Evolutionary conservation across 1,140 invertebrate species (phyloP).

Genomic region (Drosophila hydei): DNA sequence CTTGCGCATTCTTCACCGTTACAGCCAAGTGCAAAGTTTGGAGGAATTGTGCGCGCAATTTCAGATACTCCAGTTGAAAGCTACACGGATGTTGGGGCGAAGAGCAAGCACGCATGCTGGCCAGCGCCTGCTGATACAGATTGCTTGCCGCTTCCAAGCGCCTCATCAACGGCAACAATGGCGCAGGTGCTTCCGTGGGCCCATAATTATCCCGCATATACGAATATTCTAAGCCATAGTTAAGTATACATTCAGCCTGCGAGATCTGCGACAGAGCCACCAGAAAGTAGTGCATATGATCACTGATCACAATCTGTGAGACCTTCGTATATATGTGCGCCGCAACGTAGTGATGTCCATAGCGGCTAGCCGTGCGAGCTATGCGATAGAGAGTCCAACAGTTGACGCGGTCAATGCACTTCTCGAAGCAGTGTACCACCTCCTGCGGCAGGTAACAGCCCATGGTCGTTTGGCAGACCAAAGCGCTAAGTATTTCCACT

Average conservation of each 20-base stretch:
- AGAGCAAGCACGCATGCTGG: constrained; percentile 88
- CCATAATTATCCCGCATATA: constrained; percentile 73
- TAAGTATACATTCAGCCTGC: constrained; percentile 86
- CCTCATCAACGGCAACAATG: constrained; percentile 84
- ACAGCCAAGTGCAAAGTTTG: constrained; percentile 90
- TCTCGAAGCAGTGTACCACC: constrained; percentile 86
- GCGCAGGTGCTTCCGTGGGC: constrained; percentile 37
- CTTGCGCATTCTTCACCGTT: constrained; percentile 91
- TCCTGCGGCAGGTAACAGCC: constrained; percentile 85
- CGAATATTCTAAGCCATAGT: constrained; percentile 80
- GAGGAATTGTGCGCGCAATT: constrained; percentile 90
- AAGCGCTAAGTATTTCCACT: constrained; percentile 75
- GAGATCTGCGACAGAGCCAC: constrained; percentile 90
- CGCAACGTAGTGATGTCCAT: constrained; percentile 92
- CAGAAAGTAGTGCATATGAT: constrained; percentile 96
- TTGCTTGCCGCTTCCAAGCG: constrained; percentile 87
- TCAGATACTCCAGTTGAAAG: constrained; percentile 92
- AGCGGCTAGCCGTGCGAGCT: constrained; percentile 91
- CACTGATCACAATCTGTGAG: constrained; percentile 91
- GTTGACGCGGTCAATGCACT: constrained; percentile 86
- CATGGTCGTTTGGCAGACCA: constrained; percentile 91
- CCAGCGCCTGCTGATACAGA: constrained; percentile 88
- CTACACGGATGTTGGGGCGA: constrained; percentile 82
- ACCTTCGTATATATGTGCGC: constrained; percentile 88
- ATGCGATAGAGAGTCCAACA: constrained; percentile 95